Percentiles rank a stretch among this genome's conserved stretches.
These are phyloP conservation scores for Parauchenoglanis ngamensis DNA, from an alignment of 2,797 vertebrate genomes.

Conservation along the genomic window DNA sequence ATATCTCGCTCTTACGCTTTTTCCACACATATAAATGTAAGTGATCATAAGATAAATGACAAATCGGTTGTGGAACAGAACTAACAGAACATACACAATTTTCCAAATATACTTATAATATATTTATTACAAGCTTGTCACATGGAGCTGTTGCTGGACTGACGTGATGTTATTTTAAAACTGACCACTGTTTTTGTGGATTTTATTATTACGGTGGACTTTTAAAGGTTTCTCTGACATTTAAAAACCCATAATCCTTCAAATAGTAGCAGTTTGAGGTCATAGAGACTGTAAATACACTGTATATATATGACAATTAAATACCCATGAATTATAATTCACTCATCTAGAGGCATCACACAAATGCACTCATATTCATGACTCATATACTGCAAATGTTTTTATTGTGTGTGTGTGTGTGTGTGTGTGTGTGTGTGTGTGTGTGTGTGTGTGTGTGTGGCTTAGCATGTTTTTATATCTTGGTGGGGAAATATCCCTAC, in stretches of 20 bases:
- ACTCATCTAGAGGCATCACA: slow-evolving; percentile 1
- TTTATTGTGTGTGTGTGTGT: neutral
- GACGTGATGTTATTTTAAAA: neutral
- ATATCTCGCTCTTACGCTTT: neutral
- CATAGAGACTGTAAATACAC: neutral
- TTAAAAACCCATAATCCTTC: neutral
- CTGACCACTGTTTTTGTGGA: neutral
- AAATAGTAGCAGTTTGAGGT: neutral
- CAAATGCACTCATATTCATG: slow-evolving; percentile 15
- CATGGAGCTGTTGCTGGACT: neutral
- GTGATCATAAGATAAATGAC: neutral
- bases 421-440: neutral
- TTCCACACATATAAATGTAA: neutral
- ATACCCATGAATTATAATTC: slow-evolving; percentile 1
- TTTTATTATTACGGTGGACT: neutral
- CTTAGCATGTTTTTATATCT: neutral
- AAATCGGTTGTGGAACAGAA: neutral
- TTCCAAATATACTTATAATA: neutral
- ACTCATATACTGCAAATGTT: slow-evolving; percentile 17
- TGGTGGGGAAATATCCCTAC: neutral
- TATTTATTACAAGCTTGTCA: neutral
- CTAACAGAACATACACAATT: neutral
- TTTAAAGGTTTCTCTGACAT: neutral
- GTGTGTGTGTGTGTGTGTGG: neutral
- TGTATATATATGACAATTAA: neutral